Percentiles rank a stretch among this genome's conserved stretches.
phyloP scores from a whole-genome alignment of 2,113 vertebrate species.

The Ochotona curzoniae region DNA sequence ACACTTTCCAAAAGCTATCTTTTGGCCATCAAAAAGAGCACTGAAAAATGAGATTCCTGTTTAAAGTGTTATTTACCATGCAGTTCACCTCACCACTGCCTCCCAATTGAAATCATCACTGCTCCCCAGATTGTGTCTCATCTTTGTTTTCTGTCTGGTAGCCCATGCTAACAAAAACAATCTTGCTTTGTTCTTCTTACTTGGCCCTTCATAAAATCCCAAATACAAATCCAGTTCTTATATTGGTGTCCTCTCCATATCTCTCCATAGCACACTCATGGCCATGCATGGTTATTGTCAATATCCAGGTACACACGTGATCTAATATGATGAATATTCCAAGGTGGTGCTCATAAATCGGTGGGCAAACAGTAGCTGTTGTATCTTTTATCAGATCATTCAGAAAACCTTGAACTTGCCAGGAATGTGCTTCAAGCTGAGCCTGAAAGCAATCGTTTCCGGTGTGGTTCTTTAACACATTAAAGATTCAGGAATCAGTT shows the following conservation, averaged over 20 bases:
- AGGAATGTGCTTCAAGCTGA: background rate
- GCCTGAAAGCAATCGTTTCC: background rate
- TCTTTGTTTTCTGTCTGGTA: background rate
- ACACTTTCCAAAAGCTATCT: conserved; percentile 12
- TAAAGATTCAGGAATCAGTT: conserved; percentile 14
- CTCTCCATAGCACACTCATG: background rate
- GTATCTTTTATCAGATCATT: background rate
- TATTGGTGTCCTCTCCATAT: background rate
- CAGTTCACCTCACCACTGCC: background rate
- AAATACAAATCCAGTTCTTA: background rate
- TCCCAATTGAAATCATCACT: background rate
- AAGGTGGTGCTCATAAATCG: background rate
- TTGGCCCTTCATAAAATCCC: background rate
- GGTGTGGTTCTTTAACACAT: background rate
- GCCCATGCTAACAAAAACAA: background rate
- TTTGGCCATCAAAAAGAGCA: conserved; percentile 31
- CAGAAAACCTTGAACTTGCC: background rate
- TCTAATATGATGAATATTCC: background rate
- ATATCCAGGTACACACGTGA: rapidly evolving
- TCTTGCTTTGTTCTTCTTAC: background rate
- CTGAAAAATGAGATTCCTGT: conserved; percentile 47
- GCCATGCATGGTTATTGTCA: background rate
- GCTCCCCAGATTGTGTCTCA: background rate
- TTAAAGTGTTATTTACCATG: background rate
- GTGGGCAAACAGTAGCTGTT: background rate